Conservation (phyloP, 2,113 vertebrate genomes). For the Syngnathus floridae region DNA sequence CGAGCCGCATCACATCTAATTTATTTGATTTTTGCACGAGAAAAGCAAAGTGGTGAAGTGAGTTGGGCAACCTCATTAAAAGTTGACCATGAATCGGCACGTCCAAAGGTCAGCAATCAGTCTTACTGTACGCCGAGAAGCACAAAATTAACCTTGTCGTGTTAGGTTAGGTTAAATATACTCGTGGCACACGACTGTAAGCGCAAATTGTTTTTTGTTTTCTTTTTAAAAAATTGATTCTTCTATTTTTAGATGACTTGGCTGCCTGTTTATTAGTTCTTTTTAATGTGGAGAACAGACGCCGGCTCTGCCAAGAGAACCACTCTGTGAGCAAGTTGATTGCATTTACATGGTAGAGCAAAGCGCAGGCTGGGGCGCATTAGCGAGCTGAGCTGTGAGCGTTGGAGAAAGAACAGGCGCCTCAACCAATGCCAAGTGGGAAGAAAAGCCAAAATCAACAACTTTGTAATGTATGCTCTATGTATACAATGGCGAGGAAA, state of each 20-base stretch:
- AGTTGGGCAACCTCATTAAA: conserved; percentile 51
- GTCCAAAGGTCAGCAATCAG: conserved; percentile 53
- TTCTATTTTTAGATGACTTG: conserved; percentile 58
- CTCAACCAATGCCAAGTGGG: conserved; percentile 30
- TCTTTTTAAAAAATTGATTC: conserved; percentile 13
- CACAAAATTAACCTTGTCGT: conserved; percentile 59
- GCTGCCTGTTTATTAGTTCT: conserved; percentile 38
- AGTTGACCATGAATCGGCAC: conserved; percentile 39
- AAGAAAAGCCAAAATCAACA: conserved; percentile 32
- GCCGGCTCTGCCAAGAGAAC: conserved; percentile 53
- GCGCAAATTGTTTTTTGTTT: not conserved
- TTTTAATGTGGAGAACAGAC: conserved; percentile 41
- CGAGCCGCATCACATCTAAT: conserved; percentile 54
- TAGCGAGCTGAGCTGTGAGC: conserved; percentile 40
- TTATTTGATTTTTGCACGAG: conserved; percentile 37
- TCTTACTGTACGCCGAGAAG: conserved; percentile 39
- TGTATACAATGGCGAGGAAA: conserved; percentile 14
- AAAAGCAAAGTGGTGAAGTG: conserved; percentile 52
- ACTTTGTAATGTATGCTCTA: conserved; percentile 9
- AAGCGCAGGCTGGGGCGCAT: conserved; percentile 56
- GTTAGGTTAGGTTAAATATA: conserved; percentile 43
- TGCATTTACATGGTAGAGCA: conserved; percentile 64
- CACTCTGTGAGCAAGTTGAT: conserved; percentile 62
- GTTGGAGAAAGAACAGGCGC: conserved; percentile 45
- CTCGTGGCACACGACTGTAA: conserved; percentile 21